Evolutionary conservation across 2,797 vertebrate genomes (phyloP).

Genomic region (Notoglanidium macrostoma): DNA sequence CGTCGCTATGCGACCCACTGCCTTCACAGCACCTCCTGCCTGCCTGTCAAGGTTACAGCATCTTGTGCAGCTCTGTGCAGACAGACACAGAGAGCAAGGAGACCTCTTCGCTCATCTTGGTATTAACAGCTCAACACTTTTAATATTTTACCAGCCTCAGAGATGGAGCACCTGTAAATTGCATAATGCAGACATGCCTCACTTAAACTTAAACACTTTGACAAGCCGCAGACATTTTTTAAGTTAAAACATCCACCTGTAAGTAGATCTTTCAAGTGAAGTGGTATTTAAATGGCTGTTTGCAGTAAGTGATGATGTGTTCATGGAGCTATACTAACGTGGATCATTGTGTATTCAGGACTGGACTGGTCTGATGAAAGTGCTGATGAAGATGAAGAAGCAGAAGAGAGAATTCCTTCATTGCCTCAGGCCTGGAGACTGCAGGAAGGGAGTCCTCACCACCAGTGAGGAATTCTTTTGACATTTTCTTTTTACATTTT

Average conservation of each 20-base stretch:
- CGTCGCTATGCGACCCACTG: conserved; percentile 88
- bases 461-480: conserved; percentile 69
- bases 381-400: conserved; percentile 84
- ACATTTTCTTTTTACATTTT: background rate
- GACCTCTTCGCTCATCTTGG: conserved; percentile 97
- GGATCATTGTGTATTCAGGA: conserved; percentile 70
- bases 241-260: background rate
- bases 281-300: background rate
- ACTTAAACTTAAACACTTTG: background rate
- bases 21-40: conserved; percentile 86
- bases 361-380: conserved; percentile 99
- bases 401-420: conserved; percentile 81
- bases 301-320: background rate
- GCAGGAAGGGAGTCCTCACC: conserved; percentile 78
- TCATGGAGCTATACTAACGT: background rate
- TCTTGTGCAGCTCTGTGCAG: conserved; percentile 93
- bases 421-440: conserved; percentile 86
- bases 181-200: background rate
- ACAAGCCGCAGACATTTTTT: background rate
- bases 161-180: too few species aligned
- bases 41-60: conserved; percentile 92
- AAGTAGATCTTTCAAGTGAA: background rate
- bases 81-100: conserved; percentile 86
- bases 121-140: conserved; percentile 61
- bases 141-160: background rate